Evolutionary conservation across 2,797 vertebrate species (phyloP).

Genomic region (Microchirus variegatus): DNA sequence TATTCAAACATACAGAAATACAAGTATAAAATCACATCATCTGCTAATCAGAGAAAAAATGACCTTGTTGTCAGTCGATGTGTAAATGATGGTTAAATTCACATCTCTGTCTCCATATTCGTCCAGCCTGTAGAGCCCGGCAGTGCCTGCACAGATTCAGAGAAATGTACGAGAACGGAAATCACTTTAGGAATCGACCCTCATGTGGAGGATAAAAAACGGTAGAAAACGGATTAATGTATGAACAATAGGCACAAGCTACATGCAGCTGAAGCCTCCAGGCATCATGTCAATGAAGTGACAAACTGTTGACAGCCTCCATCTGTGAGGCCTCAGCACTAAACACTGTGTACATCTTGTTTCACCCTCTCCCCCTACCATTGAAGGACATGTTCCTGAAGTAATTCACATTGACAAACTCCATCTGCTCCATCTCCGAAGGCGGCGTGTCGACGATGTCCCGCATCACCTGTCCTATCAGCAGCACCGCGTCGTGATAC

Average conservation of each 20-base stretch:
- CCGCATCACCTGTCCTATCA: slow-evolving; percentile 87
- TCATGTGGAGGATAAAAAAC: too few species aligned
- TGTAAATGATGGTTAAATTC: slow-evolving; percentile 86
- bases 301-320: slow-evolving; percentile 22
- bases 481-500: slow-evolving; percentile 88
- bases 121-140: slow-evolving; percentile 86
- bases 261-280: slow-evolving; percentile 18
- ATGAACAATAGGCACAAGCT: not conserved
- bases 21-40: too few species aligned
- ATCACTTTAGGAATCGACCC: too few species aligned
- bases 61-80: slow-evolving; percentile 79
- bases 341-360: too few species aligned
- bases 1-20: too few species aligned
- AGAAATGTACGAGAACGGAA: not conserved
- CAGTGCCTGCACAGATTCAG: slow-evolving; percentile 71
- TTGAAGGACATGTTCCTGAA: slow-evolving; percentile 87
- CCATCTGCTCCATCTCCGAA: slow-evolving; percentile 18
- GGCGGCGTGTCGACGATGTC: slow-evolving; percentile 54
- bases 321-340: slow-evolving; percentile 11
- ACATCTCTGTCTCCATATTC: slow-evolving; percentile 87
- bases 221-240: too few species aligned
- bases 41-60: too few species aligned
- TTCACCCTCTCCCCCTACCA: slow-evolving; percentile 66
- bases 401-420: slow-evolving; percentile 63
- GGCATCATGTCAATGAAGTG: slow-evolving; percentile 14